Conservation (phyloP, 2,113 vertebrate species). For the Canis aureus region DNA sequence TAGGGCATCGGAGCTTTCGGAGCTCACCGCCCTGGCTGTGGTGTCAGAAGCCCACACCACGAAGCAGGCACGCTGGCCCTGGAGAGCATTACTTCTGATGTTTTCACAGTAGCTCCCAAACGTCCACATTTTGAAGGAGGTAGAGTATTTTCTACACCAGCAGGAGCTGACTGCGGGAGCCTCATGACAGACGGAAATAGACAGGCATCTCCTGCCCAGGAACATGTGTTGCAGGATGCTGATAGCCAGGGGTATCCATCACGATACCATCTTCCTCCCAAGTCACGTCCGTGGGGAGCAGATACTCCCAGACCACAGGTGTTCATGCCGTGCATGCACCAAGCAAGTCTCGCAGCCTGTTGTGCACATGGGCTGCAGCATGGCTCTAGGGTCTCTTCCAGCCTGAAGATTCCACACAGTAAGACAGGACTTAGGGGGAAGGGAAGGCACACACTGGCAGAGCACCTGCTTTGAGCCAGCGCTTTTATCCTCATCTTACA, state of each 20-base stretch:
- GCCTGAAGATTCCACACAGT: not conserved
- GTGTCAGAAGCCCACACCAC: not conserved
- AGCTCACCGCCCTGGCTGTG: not conserved
- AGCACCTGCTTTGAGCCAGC: not conserved
- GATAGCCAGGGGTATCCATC: not conserved
- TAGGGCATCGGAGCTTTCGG: not conserved
- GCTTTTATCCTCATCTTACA: not conserved
- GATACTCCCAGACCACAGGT: not conserved
- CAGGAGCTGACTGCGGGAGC: not conserved
- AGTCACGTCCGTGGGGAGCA: not conserved
- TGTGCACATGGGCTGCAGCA: no score
- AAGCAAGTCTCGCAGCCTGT: no score
- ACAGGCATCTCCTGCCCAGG: not conserved
- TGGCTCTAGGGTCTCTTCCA: not conserved
- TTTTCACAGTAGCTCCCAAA: not conserved
- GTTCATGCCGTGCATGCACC: accelerated
- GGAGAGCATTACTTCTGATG: not conserved
- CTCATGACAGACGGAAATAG: not conserved
- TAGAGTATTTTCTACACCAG: not conserved
- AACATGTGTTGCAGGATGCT: not conserved
- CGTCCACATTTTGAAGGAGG: not conserved
- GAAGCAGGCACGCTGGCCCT: not conserved
- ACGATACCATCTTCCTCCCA: not conserved
- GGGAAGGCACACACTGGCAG: not conserved
- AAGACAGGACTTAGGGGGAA: not conserved